These are phyloP conservation scores for Folsomia candida DNA, from an alignment of 2,888 invertebrate genomes.

Conservation along the genomic window DNA sequence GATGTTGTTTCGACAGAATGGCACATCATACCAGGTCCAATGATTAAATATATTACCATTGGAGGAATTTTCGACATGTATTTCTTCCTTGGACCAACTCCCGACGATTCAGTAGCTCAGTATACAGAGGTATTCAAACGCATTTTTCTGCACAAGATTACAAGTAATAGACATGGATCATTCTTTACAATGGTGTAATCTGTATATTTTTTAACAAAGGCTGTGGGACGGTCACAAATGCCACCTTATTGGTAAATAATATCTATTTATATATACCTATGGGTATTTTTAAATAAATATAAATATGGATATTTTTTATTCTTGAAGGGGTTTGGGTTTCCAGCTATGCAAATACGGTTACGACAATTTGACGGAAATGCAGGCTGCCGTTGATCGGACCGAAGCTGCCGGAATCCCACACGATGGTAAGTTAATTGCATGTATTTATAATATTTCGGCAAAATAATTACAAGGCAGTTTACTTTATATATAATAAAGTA, in stretches of 20 bases:
- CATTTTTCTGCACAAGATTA: background rate
- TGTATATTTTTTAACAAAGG: slow-evolving; percentile 12
- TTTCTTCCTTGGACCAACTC: slow-evolving; percentile 73
- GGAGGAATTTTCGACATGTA: slow-evolving; percentile 80
- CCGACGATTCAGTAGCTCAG: slow-evolving; percentile 66
- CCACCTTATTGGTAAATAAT: slow-evolving; percentile 90
- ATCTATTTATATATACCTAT: too few species aligned
- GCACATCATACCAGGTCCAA: slow-evolving; percentile 59
- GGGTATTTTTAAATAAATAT: too few species aligned
- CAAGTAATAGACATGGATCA: too few species aligned
- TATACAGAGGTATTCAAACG: slow-evolving; percentile 57
- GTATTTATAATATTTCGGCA: too few species aligned
- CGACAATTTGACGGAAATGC: slow-evolving; percentile 64
- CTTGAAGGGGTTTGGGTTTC: slow-evolving; percentile 82
- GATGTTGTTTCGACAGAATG: background rate
- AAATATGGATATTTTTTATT: too few species aligned
- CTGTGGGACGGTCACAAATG: slow-evolving; percentile 71
- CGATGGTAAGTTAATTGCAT: too few species aligned
- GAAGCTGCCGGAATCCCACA: slow-evolving; percentile 71
- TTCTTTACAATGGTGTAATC: too few species aligned
- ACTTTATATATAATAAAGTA: too few species aligned
- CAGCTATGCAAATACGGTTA: slow-evolving; percentile 63
- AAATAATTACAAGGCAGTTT: too few species aligned
- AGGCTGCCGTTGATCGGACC: slow-evolving; percentile 66
- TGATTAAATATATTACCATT: slow-evolving; percentile 74